Conservation (phyloP, 1,140 invertebrate genomes). For the Linepithema humile region DNA sequence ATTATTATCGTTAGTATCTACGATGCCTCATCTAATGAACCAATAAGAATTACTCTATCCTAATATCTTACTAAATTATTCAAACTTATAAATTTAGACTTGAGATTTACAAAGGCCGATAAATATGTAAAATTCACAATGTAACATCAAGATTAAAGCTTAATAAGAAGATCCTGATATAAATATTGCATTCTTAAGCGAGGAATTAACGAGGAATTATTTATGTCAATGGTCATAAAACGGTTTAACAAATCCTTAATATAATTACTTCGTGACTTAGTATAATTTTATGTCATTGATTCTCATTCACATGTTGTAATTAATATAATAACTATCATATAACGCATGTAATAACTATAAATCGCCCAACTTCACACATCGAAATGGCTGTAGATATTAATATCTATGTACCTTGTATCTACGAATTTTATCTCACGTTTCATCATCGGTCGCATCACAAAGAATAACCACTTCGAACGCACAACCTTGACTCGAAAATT, state of each 20-base stretch:
- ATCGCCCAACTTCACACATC: too few relatives aligned
- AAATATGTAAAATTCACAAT: conserved; percentile 30
- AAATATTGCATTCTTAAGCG: too few relatives aligned
- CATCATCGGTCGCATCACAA: too few relatives aligned
- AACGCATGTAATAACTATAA: too few relatives aligned
- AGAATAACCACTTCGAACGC: neutral
- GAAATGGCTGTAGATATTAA: too few relatives aligned
- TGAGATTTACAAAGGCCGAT: neutral
- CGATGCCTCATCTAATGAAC: neutral
- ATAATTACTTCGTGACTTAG: neutral
- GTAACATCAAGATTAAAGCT: conserved; percentile 16
- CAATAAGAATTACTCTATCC: conserved; percentile 3
- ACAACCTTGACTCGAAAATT: neutral
- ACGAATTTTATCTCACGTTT: too few relatives aligned
- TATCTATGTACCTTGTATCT: neutral
- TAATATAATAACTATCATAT: too few relatives aligned
- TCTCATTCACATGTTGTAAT: too few relatives aligned
- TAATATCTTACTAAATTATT: conserved; percentile 17
- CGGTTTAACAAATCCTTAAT: neutral
- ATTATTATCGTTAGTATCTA: too few relatives aligned
- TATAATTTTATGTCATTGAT: too few relatives aligned
- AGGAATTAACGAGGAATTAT: too few relatives aligned
- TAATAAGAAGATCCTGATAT: neutral
- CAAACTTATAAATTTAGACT: neutral
- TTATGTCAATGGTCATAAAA: neutral